A percentile compares a stretch with the other conserved stretches of the same genome.
Evolutionary conservation across 2,888 invertebrate species (phyloP).

Genomic region (Diplazon laetatorius): DNA sequence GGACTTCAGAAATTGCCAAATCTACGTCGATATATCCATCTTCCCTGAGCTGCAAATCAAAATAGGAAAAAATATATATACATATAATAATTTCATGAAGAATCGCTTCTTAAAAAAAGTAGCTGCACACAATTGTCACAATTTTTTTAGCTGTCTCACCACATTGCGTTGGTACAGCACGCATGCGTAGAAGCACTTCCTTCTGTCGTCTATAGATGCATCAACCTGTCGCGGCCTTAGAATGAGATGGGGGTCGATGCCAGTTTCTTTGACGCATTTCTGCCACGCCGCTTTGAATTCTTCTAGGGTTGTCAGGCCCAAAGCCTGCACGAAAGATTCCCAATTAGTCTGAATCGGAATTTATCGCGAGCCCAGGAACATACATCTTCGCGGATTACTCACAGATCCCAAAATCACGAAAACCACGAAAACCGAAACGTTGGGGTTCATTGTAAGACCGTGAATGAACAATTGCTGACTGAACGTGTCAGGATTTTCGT

Average conservation of each 20-base stretch:
- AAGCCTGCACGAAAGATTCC: slow-evolving; percentile 8
- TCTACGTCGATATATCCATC: too few relatives aligned
- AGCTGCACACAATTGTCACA: too few relatives aligned
- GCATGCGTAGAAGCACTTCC: slow-evolving; percentile 63
- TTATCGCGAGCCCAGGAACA: too few relatives aligned
- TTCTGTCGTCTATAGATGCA: slow-evolving; percentile 35
- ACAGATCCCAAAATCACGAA: slow-evolving; percentile 45
- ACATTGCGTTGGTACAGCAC: slow-evolving; percentile 54
- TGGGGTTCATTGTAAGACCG: slow-evolving; percentile 1
- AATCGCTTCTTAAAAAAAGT: too few relatives aligned
- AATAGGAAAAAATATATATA: too few relatives aligned
- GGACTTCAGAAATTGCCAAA: too few relatives aligned
- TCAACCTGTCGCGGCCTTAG: background rate
- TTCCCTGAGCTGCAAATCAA: too few relatives aligned
- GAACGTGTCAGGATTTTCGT: background rate
- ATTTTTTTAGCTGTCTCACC: slow-evolving; percentile 40
- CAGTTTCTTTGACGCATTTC: slow-evolving; percentile 44
- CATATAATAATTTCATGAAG: too few relatives aligned
- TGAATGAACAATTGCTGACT: background rate
- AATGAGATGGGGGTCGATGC: slow-evolving; percentile 18
- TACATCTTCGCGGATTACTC: slow-evolving; percentile 7
- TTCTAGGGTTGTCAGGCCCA: background rate
- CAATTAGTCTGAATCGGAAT: slow-evolving; percentile 8
- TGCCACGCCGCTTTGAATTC: slow-evolving; percentile 19
- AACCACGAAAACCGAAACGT: slow-evolving; percentile 23